A percentile compares a stretch with the other conserved stretches of the same genome.
phyloP scores from a whole-genome alignment of 2,113 vertebrate genomes.

The Sciurus niger region DNA sequence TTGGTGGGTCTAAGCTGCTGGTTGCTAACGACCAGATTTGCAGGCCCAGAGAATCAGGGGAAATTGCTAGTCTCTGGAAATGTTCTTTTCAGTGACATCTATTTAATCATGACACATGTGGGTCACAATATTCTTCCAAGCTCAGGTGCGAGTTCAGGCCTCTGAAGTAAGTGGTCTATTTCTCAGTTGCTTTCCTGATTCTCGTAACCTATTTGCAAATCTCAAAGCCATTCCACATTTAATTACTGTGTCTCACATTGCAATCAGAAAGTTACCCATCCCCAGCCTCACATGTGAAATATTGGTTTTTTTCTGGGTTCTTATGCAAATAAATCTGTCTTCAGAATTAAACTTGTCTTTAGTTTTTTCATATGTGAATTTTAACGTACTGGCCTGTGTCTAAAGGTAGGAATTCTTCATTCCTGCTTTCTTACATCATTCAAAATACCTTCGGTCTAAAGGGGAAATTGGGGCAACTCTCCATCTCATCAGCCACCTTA shows the following conservation, averaged over 20 bases:
- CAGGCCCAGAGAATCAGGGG: constrained; percentile 6
- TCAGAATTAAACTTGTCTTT: not conserved
- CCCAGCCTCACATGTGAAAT: not conserved
- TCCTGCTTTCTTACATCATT: constrained; percentile 13
- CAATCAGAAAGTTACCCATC: not conserved
- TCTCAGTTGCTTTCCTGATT: constrained; percentile 30
- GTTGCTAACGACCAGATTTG: not conserved
- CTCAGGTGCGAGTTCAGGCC: not conserved
- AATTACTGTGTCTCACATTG: not conserved
- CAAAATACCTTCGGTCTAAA: constrained; percentile 23
- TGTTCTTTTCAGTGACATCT: not conserved
- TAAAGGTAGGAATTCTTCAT: constrained; percentile 47
- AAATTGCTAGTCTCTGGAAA: not conserved
- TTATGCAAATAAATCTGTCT: not conserved
- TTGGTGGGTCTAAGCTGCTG: not conserved
- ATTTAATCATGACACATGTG: not conserved
- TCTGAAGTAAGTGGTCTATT: not conserved
- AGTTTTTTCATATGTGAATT: not conserved
- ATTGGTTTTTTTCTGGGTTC: not conserved
- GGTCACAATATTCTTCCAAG: not conserved
- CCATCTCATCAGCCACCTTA: not conserved
- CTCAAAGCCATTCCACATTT: not conserved
- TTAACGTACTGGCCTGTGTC: not conserved
- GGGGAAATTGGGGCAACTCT: not conserved
- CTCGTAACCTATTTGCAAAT: not conserved